A percentile compares a stretch with the other conserved stretches of the same genome.
Conservation (phyloP, 2,888 invertebrate genomes). For the Leptinotarsa peninsularis region DNA sequence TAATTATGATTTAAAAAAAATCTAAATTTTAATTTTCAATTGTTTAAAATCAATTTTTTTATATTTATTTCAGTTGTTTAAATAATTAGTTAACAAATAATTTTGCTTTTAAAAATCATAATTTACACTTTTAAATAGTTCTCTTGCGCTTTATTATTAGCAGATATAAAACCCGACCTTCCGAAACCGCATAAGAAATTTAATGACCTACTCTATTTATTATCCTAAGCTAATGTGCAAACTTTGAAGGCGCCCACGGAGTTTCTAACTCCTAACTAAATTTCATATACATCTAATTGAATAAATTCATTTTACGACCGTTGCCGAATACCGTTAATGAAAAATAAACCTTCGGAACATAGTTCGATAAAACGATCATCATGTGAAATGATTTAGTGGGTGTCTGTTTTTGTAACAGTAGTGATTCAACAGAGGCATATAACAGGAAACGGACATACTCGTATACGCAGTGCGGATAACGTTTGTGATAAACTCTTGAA, state of each 20-base stretch:
- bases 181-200: not conserved
- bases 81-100: too few relatives aligned
- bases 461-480: not conserved
- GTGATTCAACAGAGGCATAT: not conserved
- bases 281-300: not conserved
- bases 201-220: not conserved
- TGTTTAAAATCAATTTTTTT: too few relatives aligned
- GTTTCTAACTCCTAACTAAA: not conserved
- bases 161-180: not conserved
- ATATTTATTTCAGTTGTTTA: too few relatives aligned
- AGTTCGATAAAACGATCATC: conserved; percentile 9
- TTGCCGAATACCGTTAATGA: conserved; percentile 7
- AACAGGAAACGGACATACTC: conserved; percentile 2
- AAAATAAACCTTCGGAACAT: not conserved
- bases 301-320: conserved; percentile 1
- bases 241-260: conserved; percentile 11
- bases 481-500: not conserved
- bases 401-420: conserved; percentile 6
- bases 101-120: too few relatives aligned
- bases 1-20: too few relatives aligned
- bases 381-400: not conserved
- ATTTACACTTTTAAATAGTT: not conserved
- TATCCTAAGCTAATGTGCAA: conserved; percentile 6
- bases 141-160: not conserved
- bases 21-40: too few relatives aligned